A percentile compares a stretch with the other conserved stretches of the same genome.
These are phyloP conservation scores for Bombus impatiens DNA, from an alignment of 1,140 invertebrate genomes.

Conservation along the genomic window DNA sequence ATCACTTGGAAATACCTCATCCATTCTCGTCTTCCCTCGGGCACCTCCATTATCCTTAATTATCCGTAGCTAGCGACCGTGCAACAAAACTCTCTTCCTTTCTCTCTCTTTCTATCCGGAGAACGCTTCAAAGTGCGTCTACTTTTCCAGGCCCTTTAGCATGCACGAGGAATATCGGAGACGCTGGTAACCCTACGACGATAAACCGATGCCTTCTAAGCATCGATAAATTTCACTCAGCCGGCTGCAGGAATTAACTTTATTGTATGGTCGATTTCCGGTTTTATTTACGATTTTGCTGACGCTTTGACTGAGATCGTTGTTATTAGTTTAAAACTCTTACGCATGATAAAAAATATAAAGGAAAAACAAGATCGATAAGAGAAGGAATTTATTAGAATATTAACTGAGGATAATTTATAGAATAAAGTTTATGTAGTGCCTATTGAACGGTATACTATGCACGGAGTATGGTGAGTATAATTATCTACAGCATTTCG, in stretches of 20 bases:
- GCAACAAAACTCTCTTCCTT: slow-evolving; percentile 57
- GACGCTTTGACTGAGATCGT: background rate
- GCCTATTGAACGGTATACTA: no score
- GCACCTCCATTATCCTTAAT: slow-evolving; percentile 70
- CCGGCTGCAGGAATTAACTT: slow-evolving; percentile 8
- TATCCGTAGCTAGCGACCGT: slow-evolving; percentile 63
- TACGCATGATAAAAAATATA: background rate
- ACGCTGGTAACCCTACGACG: background rate
- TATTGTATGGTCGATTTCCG: background rate
- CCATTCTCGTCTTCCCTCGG: slow-evolving; percentile 65
- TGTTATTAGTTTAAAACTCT: background rate
- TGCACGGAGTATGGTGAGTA: background rate
- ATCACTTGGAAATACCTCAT: slow-evolving; percentile 66
- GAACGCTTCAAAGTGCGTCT: background rate
- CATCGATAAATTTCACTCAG: slow-evolving; percentile 36
- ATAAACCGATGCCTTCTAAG: slow-evolving; percentile 43
- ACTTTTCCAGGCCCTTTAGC: slow-evolving; percentile 51
- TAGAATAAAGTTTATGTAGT: no score
- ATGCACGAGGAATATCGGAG: background rate
- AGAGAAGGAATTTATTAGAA: background rate
- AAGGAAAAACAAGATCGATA: background rate
- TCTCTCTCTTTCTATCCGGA: background rate
- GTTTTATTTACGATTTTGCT: slow-evolving; percentile 12
- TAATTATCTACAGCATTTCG: slow-evolving; percentile 27
- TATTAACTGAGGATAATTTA: background rate